Base-by-base conservation (phyloP, 2,797 vertebrate genomes). In the Caiman crocodilus region DNA sequence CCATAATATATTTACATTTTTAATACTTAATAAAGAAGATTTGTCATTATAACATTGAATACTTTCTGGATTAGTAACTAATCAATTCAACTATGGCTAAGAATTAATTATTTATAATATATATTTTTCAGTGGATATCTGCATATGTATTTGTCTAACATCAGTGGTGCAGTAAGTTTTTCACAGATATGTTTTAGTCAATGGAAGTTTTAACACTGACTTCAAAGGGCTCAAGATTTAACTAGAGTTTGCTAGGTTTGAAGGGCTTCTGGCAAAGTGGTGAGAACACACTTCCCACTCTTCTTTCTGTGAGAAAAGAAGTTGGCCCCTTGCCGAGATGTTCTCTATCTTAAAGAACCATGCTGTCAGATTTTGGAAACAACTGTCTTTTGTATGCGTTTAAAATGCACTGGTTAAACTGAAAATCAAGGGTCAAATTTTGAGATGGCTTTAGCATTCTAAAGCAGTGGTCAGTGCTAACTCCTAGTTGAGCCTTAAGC, bases 61-160 rank as follows among this genome's bases (percentile, higher is more conserved):
- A 5, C 79, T 94, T 87, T 89, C 58, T 77, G 60, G 60, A 20
- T 73, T 35, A 58, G 4, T 35, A 86, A 32, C 56, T 94, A 23
- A 20, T n/a, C 81, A 79, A 80, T 67, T 84, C 14, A 21, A 7
- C 30, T 58, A 80, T 14, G 76, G 0, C 82, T 90, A 58, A 76
- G 60, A 13, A 73, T 83, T 77, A 79, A n/a, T 89, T 64, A 58
- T 56, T 89, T 89, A 23, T 60, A 77, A 77, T 13, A 25, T 16
- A 2, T 58, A 4, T 58, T 50, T 85, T 61, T 55, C 77, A 74
- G 7, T 56, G 42, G n/a, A 76, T 57, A 35, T 87, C 80, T 55
- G 5, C 56, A 4, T 6, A 2, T 17, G 5, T 74, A 7, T 17
- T 76, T 88, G 21, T 87, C 83, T 77, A 17, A 32, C 25, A 55